These are phyloP conservation scores for Drosophila chauvacae DNA, from an alignment of 1,140 invertebrate genomes.

Conservation along the genomic window DNA sequence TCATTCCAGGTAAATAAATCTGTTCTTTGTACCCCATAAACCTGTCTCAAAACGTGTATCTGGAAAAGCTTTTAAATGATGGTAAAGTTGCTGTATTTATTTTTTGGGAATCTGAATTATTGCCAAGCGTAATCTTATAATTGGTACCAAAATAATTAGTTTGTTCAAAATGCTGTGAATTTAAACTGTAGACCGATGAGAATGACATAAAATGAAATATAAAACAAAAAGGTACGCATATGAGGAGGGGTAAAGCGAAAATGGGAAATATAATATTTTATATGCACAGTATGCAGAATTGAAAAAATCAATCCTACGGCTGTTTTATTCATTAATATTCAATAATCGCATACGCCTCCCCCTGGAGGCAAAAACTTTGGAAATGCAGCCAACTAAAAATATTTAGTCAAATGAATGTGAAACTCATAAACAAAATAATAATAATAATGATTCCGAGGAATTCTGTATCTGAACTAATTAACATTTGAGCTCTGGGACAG, in stretches of 20 bases:
- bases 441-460: neutral
- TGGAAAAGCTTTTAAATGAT: constrained; percentile 3
- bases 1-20: constrained; percentile 28
- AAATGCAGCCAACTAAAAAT: constrained; percentile 17
- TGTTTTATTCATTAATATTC: constrained; percentile 12
- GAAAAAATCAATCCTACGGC: neutral
- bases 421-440: constrained; percentile 2
- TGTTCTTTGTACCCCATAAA: neutral
- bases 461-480: constrained; percentile 22
- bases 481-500: neutral
- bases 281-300: neutral
- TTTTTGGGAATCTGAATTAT: neutral
- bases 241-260: too few species aligned
- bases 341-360: neutral
- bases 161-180: neutral
- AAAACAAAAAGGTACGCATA: too few species aligned
- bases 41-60: neutral
- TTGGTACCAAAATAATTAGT: neutral
- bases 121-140: neutral
- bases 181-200: neutral
- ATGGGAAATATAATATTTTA: neutral
- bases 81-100: neutral
- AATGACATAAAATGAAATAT: neutral
- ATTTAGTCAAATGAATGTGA: constrained; percentile 17
- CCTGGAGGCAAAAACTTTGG: neutral